Conservation (phyloP, 2,888 invertebrate genomes). For the Eristalis arbustorum region DNA sequence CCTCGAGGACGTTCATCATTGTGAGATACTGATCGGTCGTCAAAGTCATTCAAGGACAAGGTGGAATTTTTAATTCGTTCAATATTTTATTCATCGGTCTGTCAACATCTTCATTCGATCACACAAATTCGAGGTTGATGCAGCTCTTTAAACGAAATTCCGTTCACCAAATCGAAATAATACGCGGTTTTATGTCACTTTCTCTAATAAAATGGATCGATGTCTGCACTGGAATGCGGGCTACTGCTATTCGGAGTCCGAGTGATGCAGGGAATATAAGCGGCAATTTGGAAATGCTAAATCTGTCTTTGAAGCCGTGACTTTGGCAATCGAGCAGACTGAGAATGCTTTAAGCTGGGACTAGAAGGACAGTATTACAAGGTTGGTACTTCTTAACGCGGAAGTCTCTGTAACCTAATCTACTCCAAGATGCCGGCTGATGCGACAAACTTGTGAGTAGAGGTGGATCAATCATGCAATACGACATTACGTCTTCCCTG, state of each 20-base stretch:
- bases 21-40: neutral
- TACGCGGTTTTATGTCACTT: neutral
- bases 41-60: neutral
- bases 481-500: neutral
- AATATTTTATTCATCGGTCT: neutral
- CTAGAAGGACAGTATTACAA: too few species aligned
- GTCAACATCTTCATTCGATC: neutral
- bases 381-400: too few species aligned
- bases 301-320: too few species aligned
- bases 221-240: neutral
- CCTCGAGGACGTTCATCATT: neutral
- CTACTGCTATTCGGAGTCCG: neutral
- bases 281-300: neutral
- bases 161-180: neutral
- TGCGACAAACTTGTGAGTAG: too few species aligned
- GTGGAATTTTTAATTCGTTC: neutral
- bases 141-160: neutral
- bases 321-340: too few species aligned
- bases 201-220: neutral
- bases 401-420: too few species aligned
- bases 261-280: too few species aligned
- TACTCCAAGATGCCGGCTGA: too few species aligned
- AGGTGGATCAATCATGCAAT: too few species aligned
- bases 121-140: neutral
- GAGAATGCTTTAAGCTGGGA: too few species aligned